phyloP scores from a whole-genome alignment of 2,888 invertebrate genomes.

The Parochlus steinenii region DNA sequence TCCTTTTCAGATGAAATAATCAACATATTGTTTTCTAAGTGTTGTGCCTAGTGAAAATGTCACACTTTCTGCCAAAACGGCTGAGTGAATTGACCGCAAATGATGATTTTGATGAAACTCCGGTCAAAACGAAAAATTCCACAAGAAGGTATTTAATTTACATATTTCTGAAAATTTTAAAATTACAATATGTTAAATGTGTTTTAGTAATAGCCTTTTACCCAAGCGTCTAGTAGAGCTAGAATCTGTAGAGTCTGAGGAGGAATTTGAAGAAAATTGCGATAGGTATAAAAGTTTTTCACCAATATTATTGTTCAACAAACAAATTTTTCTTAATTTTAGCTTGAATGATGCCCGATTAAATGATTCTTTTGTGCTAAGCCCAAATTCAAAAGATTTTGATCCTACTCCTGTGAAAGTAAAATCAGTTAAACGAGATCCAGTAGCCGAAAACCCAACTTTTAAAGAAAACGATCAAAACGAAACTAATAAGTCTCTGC shows the following conservation, averaged over 20 bases:
- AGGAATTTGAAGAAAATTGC: constrained; percentile 24
- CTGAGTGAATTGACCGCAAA: constrained; percentile 7
- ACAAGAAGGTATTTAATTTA: not conserved
- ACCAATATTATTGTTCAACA: not conserved
- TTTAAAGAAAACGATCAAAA: constrained; percentile 1
- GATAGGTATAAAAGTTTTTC: constrained; percentile 20
- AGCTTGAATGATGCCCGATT: constrained; percentile 27
- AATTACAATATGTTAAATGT: no score
- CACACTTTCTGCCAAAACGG: constrained; percentile 3
- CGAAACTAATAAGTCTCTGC: not conserved
- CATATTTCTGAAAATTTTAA: not conserved
- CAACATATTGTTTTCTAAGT: no score
- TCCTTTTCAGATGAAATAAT: no score
- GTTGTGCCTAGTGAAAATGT: no score
- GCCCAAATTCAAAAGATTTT: constrained; percentile 20
- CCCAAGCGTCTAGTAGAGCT: constrained; percentile 26
- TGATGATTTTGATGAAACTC: no score
- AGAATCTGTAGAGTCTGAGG: constrained; percentile 23
- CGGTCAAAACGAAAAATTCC: no score
- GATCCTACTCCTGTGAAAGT: constrained; percentile 10
- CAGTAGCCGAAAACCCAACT: not conserved
- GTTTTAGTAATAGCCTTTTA: not conserved
- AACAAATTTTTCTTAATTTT: not conserved
- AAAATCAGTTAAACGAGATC: not conserved
- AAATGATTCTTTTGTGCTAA: constrained; percentile 26